phyloP scores from a whole-genome alignment of 1,140 invertebrate genomes.

The Solenopsis fugax region DNA sequence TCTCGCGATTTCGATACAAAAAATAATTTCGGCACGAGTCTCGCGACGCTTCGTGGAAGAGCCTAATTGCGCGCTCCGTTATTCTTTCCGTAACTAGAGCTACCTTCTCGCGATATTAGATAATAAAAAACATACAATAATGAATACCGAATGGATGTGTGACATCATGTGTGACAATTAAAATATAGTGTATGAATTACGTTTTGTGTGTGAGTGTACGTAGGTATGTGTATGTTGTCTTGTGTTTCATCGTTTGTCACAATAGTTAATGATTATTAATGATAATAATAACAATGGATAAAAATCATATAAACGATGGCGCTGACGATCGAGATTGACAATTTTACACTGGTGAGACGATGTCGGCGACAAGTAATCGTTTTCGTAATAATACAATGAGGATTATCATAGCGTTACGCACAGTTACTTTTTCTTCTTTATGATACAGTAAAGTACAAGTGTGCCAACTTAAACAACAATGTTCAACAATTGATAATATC shows the following conservation, averaged over 20 bases:
- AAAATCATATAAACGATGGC: slow-evolving; percentile 46
- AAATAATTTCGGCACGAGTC: slow-evolving; percentile 81
- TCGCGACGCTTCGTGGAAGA: slow-evolving; percentile 74
- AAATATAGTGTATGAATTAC: slow-evolving; percentile 70
- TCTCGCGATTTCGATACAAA: slow-evolving; percentile 81
- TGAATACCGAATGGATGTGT: slow-evolving; percentile 62
- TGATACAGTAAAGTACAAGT: slow-evolving; percentile 86
- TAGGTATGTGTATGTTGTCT: not conserved
- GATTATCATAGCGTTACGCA: slow-evolving; percentile 80
- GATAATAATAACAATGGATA: slow-evolving; percentile 63
- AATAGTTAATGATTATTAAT: slow-evolving; percentile 49
- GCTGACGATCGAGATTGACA: slow-evolving; percentile 42
- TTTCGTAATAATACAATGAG: slow-evolving; percentile 74
- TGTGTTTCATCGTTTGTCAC: slow-evolving; percentile 5
- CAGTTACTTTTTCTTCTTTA: slow-evolving; percentile 74
- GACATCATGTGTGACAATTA: slow-evolving; percentile 62
- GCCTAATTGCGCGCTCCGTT: slow-evolving; percentile 66
- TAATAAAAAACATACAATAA: slow-evolving; percentile 74
- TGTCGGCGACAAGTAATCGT: slow-evolving; percentile 62
- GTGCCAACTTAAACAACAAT: slow-evolving; percentile 86
- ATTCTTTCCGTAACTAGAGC: slow-evolving; percentile 71
- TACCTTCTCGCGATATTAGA: slow-evolving; percentile 72
- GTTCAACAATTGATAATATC: slow-evolving; percentile 86
- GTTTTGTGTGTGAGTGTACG: not conserved
- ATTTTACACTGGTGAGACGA: slow-evolving; percentile 61